Evolutionary conservation across 2,888 invertebrate species (phyloP), one percentile per base, ranked within the genome.

Genomic region (Gnatocerus cornutus): DNA sequence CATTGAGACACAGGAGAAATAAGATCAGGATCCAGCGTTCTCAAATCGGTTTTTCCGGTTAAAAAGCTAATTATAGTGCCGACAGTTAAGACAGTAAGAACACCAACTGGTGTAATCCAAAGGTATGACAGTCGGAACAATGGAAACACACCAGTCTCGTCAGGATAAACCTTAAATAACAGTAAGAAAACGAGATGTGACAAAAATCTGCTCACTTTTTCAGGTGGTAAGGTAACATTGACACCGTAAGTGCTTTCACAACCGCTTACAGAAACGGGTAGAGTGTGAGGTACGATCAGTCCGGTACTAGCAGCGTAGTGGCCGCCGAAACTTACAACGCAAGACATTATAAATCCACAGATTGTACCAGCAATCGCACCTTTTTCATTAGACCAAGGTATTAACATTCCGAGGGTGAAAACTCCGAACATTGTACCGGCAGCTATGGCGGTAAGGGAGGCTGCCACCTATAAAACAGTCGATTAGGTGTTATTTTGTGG

Each of bases 381-480:
- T 78, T 89, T 86, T 0, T 90, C 89, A 66, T 92, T 94, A 62
- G 91, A 89, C 92, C 93, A 95, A 45, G 95, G 94, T 79, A 93
- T 88, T 73, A 91, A 86, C 91, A 95, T 93, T 69, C 95, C 95
- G 14, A 95, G 85, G 0, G 93, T 91, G 80, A 95, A 95, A 7
- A 95, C 88, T 0, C 95, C 95, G 77, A 94, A 92, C 0, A 94
- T 92, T 5, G 94, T 92, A 41, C 94, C 93, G 0, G 94, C 92
- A 0, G 94, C 92, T 73, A 95, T 93, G 0, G 94, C 93, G n/a
- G 94, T 92, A 53, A 94, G 84, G 10, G 93, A 92, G 41, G 92
- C 90, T 0, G 92, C 91, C 71, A 91, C 89, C 86, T 89, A 73
- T 1, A 46, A 16, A 29, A 8, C 1, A 10, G 7, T n/a, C n/a